These are phyloP conservation scores for Spheniscus mendiculus DNA, from an alignment of 2,113 vertebrate genomes.

Conservation along the genomic window DNA sequence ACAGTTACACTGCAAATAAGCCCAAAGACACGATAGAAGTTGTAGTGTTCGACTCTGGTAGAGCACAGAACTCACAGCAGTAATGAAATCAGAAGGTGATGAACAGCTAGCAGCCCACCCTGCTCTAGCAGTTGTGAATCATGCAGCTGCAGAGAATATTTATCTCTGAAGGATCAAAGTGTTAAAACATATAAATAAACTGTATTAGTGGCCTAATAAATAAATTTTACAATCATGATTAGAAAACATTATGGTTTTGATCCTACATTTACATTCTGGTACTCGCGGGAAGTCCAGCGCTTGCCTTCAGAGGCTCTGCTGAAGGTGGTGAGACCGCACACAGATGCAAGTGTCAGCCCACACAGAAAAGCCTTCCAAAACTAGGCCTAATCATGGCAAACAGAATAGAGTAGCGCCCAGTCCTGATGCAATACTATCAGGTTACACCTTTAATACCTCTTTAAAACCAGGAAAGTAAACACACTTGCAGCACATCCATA, in stretches of 20 bases:
- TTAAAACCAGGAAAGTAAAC: neutral
- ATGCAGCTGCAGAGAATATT: neutral
- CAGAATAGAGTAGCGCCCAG: neutral
- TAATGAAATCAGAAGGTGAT: neutral
- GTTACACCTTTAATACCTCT: neutral
- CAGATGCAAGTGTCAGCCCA: neutral
- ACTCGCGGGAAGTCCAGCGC: neutral
- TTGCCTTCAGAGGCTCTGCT: neutral
- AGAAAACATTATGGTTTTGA: neutral
- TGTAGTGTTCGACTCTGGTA: neutral
- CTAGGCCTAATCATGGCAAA: neutral
- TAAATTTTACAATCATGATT: neutral
- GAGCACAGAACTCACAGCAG: neutral
- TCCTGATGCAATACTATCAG: neutral
- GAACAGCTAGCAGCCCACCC: neutral
- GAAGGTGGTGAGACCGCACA: neutral
- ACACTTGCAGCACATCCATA: neutral
- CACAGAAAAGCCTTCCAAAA: neutral
- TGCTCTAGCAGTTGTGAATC: neutral
- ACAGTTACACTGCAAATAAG: neutral
- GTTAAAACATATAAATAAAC: neutral
- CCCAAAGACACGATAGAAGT: neutral
- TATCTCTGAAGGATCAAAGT: neutral
- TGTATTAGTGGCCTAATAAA: neutral
- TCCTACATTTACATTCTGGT: neutral